phyloP scores from a whole-genome alignment of 2,888 invertebrate genomes.

The Pogonocherus hispidulus region DNA sequence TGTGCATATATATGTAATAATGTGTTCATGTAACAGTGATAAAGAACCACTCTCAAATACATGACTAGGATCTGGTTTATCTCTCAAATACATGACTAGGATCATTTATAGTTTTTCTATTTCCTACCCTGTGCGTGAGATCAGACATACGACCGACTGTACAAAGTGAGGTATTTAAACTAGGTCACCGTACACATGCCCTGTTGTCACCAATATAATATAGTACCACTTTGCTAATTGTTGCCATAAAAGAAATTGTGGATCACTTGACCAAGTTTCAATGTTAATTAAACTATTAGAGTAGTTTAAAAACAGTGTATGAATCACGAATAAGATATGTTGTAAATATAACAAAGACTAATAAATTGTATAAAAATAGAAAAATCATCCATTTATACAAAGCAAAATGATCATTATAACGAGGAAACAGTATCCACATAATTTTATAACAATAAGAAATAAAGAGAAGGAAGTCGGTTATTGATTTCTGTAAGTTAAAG shows the following conservation, averaged over 20 bases:
- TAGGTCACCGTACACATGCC: slow-evolving; percentile 9
- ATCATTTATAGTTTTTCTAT: too few relatives aligned
- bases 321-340: not conserved
- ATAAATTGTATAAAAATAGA: not conserved
- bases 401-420: too few relatives aligned
- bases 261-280: slow-evolving; percentile 4
- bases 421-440: not conserved
- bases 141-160: not conserved
- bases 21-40: too few relatives aligned
- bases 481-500: not conserved
- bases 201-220: slow-evolving; percentile 4
- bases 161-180: slow-evolving; percentile 9
- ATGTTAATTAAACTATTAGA: not conserved
- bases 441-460: too few relatives aligned
- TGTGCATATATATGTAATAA: too few relatives aligned
- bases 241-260: slow-evolving; percentile 1
- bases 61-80: too few relatives aligned
- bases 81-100: too few relatives aligned
- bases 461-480: not conserved
- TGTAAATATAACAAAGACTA: not conserved
- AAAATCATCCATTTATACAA: not conserved
- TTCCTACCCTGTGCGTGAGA: not conserved
- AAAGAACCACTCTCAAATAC: too few relatives aligned
- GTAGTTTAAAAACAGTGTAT: not conserved
- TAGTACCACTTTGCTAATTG: slow-evolving; percentile 7